Percentiles rank a stretch among this genome's conserved stretches.
These are phyloP conservation scores for Drosophila picticornis DNA, from an alignment of 2,888 invertebrate species.

Conservation along the genomic window DNA sequence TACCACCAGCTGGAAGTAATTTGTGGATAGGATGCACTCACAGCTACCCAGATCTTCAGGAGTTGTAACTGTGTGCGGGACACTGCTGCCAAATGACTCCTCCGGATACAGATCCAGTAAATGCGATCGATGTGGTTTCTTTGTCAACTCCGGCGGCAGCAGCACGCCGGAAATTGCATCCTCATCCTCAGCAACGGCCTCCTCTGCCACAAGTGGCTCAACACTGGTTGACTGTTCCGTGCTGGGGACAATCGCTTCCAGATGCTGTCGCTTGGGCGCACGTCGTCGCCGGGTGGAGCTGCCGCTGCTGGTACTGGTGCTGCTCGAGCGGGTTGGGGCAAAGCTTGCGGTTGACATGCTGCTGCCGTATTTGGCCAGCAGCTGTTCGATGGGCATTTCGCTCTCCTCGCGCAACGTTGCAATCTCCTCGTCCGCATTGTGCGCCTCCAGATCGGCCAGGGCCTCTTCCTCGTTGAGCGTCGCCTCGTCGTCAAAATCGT, in stretches of 20 bases:
- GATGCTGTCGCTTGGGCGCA: slow-evolving; percentile 43
- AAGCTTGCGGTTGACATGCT: slow-evolving; percentile 12
- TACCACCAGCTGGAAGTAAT: background rate
- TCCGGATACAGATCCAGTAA: slow-evolving; percentile 86
- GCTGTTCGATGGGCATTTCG: slow-evolving; percentile 97
- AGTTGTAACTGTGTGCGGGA: slow-evolving; percentile 3
- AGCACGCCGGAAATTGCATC: slow-evolving; percentile 1
- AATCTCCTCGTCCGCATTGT: slow-evolving; percentile 95
- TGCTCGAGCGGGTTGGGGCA: slow-evolving; percentile 20
- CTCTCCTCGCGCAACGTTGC: slow-evolving; percentile 95
- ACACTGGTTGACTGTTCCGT: background rate
- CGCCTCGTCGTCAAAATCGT: slow-evolving; percentile 98
- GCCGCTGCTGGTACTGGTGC: slow-evolving; percentile 35
- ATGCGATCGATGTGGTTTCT: slow-evolving; percentile 85
- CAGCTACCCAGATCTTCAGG: slow-evolving; percentile 60
- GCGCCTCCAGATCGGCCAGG: slow-evolving; percentile 93
- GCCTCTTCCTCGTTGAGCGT: slow-evolving; percentile 99
- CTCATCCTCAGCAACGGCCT: slow-evolving; percentile 7
- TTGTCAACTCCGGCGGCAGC: slow-evolving; percentile 36
- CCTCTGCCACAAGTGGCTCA: slow-evolving; percentile 8
- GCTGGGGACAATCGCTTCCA: slow-evolving; percentile 19
- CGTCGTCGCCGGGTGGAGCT: slow-evolving; percentile 56
- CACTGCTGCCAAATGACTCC: slow-evolving; percentile 60
- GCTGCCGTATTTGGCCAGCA: slow-evolving; percentile 94
- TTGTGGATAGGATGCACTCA: slow-evolving; percentile 27